phyloP scores from a whole-genome alignment of 2,797 vertebrate genomes.

The Pantherophis alleghaniensis region DNA sequence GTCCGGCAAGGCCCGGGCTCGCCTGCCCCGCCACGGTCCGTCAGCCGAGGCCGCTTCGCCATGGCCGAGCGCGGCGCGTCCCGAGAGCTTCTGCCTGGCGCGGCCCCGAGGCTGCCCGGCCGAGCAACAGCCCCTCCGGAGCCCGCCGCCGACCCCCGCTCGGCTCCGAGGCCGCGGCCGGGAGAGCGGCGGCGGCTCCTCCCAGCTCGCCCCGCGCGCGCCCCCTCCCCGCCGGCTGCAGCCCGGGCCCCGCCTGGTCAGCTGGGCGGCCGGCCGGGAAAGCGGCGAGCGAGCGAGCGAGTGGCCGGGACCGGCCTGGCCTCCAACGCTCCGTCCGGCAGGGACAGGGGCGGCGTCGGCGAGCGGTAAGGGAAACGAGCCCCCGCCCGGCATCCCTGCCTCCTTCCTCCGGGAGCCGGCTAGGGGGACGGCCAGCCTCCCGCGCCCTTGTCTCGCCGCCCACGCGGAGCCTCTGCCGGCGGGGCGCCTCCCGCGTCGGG shows the following conservation, averaged over 20 bases:
- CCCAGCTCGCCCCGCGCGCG: slow-evolving; percentile 43
- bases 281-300: slow-evolving; percentile 53
- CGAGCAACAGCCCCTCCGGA: no score
- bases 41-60: neutral
- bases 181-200: neutral
- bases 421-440: neutral
- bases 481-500: no score
- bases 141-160: no score
- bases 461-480: neutral
- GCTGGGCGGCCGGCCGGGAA: slow-evolving; percentile 50
- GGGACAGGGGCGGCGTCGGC: slow-evolving; percentile 11
- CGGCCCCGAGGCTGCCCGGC: no score
- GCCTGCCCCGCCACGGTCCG: neutral
- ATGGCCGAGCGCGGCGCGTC: neutral
- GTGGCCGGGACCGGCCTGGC: slow-evolving; percentile 52
- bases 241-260: slow-evolving; percentile 27
- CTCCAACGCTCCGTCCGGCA: slow-evolving; percentile 29
- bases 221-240: neutral
- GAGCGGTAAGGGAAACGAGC: neutral
- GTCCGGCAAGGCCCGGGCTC: no score
- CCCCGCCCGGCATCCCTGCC: neutral
- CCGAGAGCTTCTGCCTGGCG: neutral
- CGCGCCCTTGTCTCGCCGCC: neutral
- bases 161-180: no score
- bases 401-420: neutral